Conservation (phyloP, 92 coral and sea anemone genomes). For the Paragorgia papillata region DNA sequence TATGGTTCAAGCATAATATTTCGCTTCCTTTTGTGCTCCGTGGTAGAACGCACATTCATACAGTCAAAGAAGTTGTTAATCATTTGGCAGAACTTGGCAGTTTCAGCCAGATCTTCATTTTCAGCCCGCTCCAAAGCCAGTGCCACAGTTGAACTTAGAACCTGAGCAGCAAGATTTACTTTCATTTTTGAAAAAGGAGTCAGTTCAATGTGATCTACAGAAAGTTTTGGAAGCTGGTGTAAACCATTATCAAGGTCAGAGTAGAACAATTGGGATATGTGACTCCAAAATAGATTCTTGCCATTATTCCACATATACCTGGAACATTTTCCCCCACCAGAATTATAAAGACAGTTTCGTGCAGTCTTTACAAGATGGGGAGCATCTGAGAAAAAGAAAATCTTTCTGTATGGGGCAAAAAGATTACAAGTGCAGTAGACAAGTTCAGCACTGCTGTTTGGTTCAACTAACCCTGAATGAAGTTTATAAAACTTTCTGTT, state of each 20-base stretch:
- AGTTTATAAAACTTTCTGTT: no score
- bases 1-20: neutral
- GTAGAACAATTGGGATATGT: neutral
- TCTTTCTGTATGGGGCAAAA: constrained; percentile 17
- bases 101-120: no score
- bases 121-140: no score
- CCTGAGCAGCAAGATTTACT: constrained; percentile 7
- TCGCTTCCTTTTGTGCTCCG: no score
- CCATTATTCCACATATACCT: constrained; percentile 14
- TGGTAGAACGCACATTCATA: no score
- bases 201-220: neutral
- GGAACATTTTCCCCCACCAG: neutral
- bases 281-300: neutral
- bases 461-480: no score
- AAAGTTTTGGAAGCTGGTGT: constrained; percentile 14
- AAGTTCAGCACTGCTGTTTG: no score
- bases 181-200: constrained; percentile 9
- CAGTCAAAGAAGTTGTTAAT: no score
- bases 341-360: constrained; percentile 22
- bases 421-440: constrained; percentile 43
- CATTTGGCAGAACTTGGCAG: no score
- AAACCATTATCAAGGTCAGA: constrained; percentile 14
- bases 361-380: neutral
- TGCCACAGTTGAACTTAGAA: neutral
- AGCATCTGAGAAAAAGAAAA: constrained; percentile 33